phyloP scores from a whole-genome alignment of 2,113 vertebrate species.

The Ammodytes dubius region DNA sequence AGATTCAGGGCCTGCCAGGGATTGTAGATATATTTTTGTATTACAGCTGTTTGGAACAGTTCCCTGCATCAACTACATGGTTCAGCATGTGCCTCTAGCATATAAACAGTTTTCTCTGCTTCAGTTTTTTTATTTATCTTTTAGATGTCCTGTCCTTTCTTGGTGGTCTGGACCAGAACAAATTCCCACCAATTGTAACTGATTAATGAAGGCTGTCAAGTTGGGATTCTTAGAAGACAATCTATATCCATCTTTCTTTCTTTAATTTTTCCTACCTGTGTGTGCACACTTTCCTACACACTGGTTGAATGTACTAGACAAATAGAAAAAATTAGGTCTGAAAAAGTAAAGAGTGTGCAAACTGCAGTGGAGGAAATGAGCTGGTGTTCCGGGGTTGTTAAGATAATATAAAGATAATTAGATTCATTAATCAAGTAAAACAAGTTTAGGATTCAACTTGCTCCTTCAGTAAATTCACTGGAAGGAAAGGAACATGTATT shows the following conservation, averaged over 20 bases:
- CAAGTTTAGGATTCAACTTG: neutral
- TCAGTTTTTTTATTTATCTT: no score
- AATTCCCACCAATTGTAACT: neutral
- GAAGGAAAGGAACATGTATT: neutral
- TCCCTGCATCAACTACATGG: no score
- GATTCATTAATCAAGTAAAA: neutral
- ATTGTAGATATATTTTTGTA: no score
- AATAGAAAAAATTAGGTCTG: neutral
- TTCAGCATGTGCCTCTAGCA: no score
- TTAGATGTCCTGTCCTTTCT: no score
- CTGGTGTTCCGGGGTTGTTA: neutral
- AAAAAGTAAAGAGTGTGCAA: neutral
- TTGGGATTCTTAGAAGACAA: neutral
- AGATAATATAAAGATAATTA: no score
- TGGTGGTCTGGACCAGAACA: neutral
- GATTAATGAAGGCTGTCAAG: neutral
- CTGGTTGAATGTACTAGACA: neutral
- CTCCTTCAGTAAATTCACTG: neutral
- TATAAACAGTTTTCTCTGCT: no score
- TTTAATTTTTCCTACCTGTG: neutral
- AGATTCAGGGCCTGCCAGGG: no score
- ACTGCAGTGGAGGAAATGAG: neutral
- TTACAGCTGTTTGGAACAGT: no score
- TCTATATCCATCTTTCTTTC: no score
- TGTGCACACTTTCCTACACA: neutral